Conservation (phyloP, 2,888 invertebrate species). For the Lysandra coridon region DNA sequence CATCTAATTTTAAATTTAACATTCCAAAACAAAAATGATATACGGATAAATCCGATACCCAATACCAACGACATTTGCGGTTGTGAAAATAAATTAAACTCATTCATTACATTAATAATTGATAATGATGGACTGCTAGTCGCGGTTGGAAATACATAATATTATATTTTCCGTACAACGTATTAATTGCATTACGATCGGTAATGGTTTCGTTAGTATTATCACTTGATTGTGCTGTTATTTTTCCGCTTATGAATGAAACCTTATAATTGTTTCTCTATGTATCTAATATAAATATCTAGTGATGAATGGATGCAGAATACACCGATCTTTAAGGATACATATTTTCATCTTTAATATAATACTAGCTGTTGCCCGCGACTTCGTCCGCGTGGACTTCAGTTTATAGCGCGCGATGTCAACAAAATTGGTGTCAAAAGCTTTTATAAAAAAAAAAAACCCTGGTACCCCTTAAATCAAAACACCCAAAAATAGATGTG, state of each 20-base stretch:
- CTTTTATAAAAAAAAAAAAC: too few relatives aligned
- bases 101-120: constrained; percentile 24
- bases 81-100: constrained; percentile 12
- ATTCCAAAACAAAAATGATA: constrained; percentile 6
- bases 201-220: background rate
- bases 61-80: background rate
- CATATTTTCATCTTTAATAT: too few relatives aligned
- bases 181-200: constrained; percentile 15
- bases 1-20: background rate
- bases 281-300: background rate
- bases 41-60: background rate
- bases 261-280: background rate
- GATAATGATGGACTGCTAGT: constrained; percentile 15
- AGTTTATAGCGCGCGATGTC: too few relatives aligned
- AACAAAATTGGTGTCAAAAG: too few relatives aligned
- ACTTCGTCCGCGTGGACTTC: too few relatives aligned
- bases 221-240: background rate
- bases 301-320: too few relatives aligned
- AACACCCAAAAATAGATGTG: too few relatives aligned
- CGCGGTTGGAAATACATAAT: background rate
- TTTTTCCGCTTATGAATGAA: background rate
- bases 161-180: constrained; percentile 14
- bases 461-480: too few relatives aligned
- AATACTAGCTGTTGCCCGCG: too few relatives aligned
- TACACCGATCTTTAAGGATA: too few relatives aligned